phyloP scores from a whole-genome alignment of 1,140 invertebrate species.

The Forficula auricularia region DNA sequence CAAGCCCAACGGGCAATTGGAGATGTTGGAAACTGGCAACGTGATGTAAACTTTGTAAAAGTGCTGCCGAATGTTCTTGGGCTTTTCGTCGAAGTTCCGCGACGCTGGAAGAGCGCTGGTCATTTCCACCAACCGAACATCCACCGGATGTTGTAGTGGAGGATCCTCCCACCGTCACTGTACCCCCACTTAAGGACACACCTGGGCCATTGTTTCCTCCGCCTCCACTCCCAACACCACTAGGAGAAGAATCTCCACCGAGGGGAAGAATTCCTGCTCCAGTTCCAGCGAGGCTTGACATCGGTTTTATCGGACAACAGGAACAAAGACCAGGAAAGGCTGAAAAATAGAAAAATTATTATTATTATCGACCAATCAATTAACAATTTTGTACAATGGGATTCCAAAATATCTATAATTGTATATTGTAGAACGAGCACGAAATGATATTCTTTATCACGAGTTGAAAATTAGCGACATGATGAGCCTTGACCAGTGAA shows the following conservation, averaged over 20 bases:
- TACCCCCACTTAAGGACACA: conserved; percentile 28
- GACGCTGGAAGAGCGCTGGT: conserved; percentile 58
- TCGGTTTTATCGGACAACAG: conserved; percentile 51
- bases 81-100: conserved; percentile 74
- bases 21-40: conserved; percentile 29
- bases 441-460: no score
- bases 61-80: conserved; percentile 74
- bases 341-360: conserved; percentile 21
- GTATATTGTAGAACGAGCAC: no score
- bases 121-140: conserved; percentile 15
- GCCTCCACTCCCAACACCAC: conserved; percentile 12
- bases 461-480: no score
- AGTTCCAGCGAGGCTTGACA: conserved; percentile 21
- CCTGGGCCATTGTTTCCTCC: conserved; percentile 19
- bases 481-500: no score
- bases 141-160: conserved; percentile 19
- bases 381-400: no score
- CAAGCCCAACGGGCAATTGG: conserved; percentile 16
- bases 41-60: conserved; percentile 50
- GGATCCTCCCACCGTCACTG: conserved; percentile 20
- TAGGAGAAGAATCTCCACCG: conserved; percentile 5
- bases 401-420: no score
- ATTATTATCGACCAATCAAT: conserved; percentile 14
- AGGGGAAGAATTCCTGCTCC: conserved; percentile 24
- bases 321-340: conserved; percentile 54